Conservation (phyloP, 2,797 vertebrate genomes). For the Pogoniulus pusillus region DNA sequence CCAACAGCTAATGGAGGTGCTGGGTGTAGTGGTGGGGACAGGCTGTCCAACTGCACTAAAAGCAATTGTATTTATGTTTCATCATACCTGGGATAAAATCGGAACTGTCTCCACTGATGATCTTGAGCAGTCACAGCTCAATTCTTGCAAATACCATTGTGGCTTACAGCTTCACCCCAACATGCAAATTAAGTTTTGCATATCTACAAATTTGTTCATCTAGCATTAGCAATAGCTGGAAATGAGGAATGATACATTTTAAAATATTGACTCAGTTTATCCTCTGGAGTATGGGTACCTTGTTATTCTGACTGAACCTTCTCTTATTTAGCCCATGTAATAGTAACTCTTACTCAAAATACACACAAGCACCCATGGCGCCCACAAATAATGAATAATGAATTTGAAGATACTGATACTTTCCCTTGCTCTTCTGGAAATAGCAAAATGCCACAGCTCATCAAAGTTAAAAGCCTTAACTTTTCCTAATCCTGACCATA, state of each 20-base stretch:
- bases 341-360: neutral
- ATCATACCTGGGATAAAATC: neutral
- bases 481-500: conserved; percentile 19
- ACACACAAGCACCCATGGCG: neutral
- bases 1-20: neutral
- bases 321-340: neutral
- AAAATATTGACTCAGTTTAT: neutral
- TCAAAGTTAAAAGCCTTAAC: conserved; percentile 11
- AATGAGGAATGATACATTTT: neutral
- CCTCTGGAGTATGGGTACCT: neutral
- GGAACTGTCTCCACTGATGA: neutral
- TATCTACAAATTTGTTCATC: neutral
- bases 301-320: neutral
- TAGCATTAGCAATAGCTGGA: neutral
- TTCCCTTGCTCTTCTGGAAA: neutral
- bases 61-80: neutral
- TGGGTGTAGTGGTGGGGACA: neutral
- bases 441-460: neutral
- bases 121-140: neutral
- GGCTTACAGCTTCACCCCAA: neutral
- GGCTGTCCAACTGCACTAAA: neutral
- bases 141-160: neutral
- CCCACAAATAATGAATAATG: neutral
- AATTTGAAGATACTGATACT: neutral
- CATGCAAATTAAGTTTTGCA: neutral